Conservation (phyloP, 2,797 vertebrate genomes). For the Pterois miles region DNA sequence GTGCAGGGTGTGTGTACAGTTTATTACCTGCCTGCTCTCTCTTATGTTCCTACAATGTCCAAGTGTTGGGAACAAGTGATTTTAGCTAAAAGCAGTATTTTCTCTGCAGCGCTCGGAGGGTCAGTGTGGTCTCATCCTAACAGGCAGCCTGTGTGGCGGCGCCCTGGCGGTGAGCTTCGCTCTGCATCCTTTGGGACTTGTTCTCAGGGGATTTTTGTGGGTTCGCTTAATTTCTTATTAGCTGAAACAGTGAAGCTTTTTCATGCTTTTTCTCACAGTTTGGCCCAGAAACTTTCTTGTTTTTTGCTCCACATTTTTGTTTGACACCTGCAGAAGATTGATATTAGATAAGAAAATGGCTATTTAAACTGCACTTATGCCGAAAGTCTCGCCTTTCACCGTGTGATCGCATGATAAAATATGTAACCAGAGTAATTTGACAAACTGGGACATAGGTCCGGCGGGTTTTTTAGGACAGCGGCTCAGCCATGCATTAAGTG, state of each 20-base stretch:
- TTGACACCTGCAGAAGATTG: neutral
- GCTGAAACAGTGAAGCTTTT: slow-evolving; percentile 32
- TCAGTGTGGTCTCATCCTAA: slow-evolving; percentile 41
- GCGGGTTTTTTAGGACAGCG: slow-evolving; percentile 64
- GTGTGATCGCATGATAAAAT: slow-evolving; percentile 40
- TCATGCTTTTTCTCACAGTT: slow-evolving; percentile 13
- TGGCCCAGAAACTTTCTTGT: slow-evolving; percentile 22
- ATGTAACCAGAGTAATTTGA: slow-evolving; percentile 57
- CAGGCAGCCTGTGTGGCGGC: slow-evolving; percentile 26
- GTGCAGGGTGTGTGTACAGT: slow-evolving; percentile 42
- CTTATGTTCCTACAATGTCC: slow-evolving; percentile 48
- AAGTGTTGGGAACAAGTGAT: slow-evolving; percentile 44
- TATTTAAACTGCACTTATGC: slow-evolving; percentile 11
- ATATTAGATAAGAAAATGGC: slow-evolving; percentile 1
- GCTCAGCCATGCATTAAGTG: slow-evolving; percentile 72
- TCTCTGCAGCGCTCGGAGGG: slow-evolving; percentile 25
- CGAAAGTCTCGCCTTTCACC: slow-evolving; percentile 10
- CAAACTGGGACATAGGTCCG: slow-evolving; percentile 70
- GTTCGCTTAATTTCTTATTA: slow-evolving; percentile 57
- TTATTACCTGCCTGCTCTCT: slow-evolving; percentile 54
- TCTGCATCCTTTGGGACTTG: slow-evolving; percentile 34
- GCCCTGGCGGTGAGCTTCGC: slow-evolving; percentile 5
- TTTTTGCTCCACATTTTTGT: slow-evolving; percentile 9
- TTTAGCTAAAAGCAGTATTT: slow-evolving; percentile 48
- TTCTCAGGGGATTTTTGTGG: slow-evolving; percentile 38